These are phyloP conservation scores for Ceraclea dissimilis DNA, from an alignment of 2,888 invertebrate genomes.

Conservation along the genomic window DNA sequence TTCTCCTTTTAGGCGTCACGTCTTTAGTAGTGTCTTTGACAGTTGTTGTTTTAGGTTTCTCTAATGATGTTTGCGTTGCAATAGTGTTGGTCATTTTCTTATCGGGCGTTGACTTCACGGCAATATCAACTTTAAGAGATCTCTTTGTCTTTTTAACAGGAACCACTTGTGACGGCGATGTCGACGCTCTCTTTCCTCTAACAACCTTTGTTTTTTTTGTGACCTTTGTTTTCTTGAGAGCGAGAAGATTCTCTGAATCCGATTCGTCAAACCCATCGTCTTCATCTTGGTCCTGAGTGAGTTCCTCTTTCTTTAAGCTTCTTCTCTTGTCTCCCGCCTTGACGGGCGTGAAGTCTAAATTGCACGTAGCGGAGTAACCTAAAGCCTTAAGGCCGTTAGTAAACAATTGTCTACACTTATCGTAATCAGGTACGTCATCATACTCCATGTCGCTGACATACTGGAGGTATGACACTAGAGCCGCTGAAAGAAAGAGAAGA, in stretches of 20 bases:
- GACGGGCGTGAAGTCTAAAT: conserved; percentile 48
- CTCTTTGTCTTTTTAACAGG: conserved; percentile 35
- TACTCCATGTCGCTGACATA: conserved; percentile 61
- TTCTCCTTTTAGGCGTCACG: conserved; percentile 31
- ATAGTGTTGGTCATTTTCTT: conserved; percentile 40
- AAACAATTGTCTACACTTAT: conserved; percentile 60
- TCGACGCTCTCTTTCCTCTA: conserved; percentile 25
- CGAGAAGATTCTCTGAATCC: conserved; percentile 11
- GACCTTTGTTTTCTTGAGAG: conserved; percentile 31
- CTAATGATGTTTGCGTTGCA: conserved; percentile 41
- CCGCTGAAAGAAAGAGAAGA: conserved; percentile 41
- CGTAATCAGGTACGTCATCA: conserved; percentile 66
- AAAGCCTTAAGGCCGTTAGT: conserved; percentile 55
- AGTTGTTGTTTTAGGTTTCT: conserved; percentile 35
- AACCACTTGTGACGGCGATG: conserved; percentile 29
- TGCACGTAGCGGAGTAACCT: conserved; percentile 49
- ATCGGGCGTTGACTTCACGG: conserved; percentile 34
- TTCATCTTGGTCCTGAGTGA: conserved; percentile 20
- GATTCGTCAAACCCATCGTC: conserved; percentile 6
- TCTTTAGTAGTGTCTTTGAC: conserved; percentile 36
- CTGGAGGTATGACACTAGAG: conserved; percentile 57
- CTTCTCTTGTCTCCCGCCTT: conserved; percentile 14
- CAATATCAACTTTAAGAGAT: conserved; percentile 31
- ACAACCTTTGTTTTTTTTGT: conserved; percentile 28
- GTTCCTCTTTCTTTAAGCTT: conserved; percentile 29